These are phyloP conservation scores for Platycnemis pennipes DNA, from an alignment of 2,888 invertebrate genomes.

Conservation along the genomic window DNA sequence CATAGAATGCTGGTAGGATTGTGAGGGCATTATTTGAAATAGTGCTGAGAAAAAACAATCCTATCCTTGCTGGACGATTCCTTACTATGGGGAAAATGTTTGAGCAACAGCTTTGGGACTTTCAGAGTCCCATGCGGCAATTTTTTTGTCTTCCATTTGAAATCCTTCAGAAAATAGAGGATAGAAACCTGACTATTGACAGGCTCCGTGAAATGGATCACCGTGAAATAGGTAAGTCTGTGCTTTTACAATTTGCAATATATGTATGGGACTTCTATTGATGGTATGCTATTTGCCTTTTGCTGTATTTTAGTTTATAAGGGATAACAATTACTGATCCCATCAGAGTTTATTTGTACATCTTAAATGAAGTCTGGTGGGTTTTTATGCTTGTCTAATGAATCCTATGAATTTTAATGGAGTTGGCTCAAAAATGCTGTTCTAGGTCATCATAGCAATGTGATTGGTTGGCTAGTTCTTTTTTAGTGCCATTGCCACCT, in stretches of 20 bases:
- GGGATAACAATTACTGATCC: too few species aligned
- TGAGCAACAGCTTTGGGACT: conserved; percentile 94
- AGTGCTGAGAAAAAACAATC: conserved; percentile 93
- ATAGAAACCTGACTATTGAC: conserved; percentile 86
- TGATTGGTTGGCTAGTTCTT: too few species aligned
- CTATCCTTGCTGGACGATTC: conserved; percentile 92
- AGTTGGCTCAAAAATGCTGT: too few species aligned
- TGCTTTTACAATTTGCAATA: background rate
- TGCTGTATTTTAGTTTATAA: too few species aligned
- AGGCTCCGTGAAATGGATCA: conserved; percentile 92
- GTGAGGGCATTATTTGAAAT: conserved; percentile 97
- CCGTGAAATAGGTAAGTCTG: conserved; percentile 88
- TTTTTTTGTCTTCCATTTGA: conserved; percentile 89
- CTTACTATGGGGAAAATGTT: conserved; percentile 95
- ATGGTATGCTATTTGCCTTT: too few species aligned
- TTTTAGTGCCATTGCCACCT: too few species aligned
- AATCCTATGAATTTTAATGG: too few species aligned
- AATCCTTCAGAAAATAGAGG: conserved; percentile 88
- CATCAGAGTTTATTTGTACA: too few species aligned
- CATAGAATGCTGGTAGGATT: conserved; percentile 94
- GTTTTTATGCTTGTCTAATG: too few species aligned
- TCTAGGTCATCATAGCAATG: too few species aligned
- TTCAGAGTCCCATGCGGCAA: conserved; percentile 92
- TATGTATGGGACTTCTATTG: too few species aligned
- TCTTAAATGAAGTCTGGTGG: too few species aligned